phyloP scores from a whole-genome alignment of 2,113 vertebrate species.

The Gulo gulo region DNA sequence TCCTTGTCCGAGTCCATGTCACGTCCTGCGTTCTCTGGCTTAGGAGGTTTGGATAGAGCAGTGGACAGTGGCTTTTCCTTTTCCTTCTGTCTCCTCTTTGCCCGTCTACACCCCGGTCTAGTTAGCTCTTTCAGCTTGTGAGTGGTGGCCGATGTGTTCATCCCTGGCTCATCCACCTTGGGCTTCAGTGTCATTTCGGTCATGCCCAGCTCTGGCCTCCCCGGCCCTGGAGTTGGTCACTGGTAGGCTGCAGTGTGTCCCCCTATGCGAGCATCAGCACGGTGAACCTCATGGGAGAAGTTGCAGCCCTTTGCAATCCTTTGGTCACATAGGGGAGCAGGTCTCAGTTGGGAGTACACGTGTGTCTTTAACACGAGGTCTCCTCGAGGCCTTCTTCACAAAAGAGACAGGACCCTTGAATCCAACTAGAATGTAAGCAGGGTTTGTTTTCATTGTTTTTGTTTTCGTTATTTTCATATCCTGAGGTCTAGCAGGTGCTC shows the following conservation, averaged over 20 bases:
- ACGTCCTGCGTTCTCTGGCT: not conserved
- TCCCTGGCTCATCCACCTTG: not conserved
- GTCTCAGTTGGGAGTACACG: not conserved
- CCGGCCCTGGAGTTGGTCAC: not conserved
- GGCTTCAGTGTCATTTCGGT: not conserved
- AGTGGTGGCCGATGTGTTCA: not conserved
- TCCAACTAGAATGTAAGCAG: not conserved
- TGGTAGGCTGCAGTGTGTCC: not conserved
- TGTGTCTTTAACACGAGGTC: not conserved
- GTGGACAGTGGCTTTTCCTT: not conserved
- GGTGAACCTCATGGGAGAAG: not conserved
- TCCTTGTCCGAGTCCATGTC: not conserved
- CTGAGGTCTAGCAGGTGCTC: not conserved
- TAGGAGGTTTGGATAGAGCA: not conserved
- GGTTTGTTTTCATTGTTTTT: not conserved
- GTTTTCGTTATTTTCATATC: not conserved
- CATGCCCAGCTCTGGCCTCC: not conserved
- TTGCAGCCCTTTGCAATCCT: not conserved
- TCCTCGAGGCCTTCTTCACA: not conserved
- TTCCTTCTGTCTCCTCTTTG: not conserved
- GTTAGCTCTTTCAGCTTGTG: not conserved
- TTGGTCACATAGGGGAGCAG: not conserved
- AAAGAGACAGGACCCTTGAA: not conserved
- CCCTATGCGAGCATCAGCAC: not conserved
- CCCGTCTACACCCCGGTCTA: not conserved